phyloP scores from a whole-genome alignment of 2,797 vertebrate species.

The Lutjanus argentimaculatus region DNA sequence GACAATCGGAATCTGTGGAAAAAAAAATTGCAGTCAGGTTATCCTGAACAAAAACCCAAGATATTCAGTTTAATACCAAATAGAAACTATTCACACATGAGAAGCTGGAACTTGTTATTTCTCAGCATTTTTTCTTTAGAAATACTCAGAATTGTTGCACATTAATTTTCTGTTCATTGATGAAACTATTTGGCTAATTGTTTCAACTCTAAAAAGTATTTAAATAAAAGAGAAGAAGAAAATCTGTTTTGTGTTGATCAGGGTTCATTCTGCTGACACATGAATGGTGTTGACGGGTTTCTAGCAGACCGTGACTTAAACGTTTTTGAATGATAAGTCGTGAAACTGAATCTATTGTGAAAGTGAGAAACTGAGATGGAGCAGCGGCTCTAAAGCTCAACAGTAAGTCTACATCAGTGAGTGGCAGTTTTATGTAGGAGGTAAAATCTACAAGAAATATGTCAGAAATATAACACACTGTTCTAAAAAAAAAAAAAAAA shows the following conservation, averaged over 20 bases:
- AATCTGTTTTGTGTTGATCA: not conserved
- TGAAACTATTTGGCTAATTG: no score
- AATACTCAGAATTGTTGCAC: no score
- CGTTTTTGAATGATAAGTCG: conserved; percentile 5
- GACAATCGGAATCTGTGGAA: no score
- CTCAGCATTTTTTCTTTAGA: not conserved
- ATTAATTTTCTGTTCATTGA: no score
- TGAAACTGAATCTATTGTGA: conserved; percentile 12
- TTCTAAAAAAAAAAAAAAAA: conserved; percentile 20
- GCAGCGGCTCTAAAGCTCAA: conserved; percentile 26
- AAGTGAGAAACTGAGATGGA: conserved; percentile 26
- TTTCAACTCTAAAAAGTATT: not conserved
- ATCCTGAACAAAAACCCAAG: no score
- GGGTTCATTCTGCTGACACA: no score
- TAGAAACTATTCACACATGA: not conserved
- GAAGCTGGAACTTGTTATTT: not conserved
- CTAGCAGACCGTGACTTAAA: not conserved
- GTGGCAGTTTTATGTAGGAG: conserved; percentile 47
- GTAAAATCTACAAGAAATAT: conserved; percentile 39
- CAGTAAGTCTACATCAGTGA: conserved; percentile 11
- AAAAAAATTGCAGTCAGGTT: no score
- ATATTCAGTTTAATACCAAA: not conserved
- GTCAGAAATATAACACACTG: conserved; percentile 32
- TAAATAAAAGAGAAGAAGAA: not conserved
- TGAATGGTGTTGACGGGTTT: not conserved